Evolutionary conservation across 2,113 vertebrate species (phyloP), one percentile per base, ranked within the genome.

Genomic region (Bucco capensis): DNA sequence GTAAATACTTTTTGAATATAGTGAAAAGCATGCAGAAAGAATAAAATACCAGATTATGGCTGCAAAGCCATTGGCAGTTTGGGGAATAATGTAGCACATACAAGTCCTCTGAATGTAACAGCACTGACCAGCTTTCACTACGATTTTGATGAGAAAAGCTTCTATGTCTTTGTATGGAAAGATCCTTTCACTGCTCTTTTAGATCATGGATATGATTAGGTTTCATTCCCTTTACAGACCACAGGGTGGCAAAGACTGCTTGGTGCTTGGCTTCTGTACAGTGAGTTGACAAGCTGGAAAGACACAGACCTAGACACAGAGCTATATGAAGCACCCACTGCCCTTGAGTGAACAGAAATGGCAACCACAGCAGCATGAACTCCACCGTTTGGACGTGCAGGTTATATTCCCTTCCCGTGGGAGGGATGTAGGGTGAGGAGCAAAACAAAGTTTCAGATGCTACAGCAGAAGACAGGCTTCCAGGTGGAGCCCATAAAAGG

Each of bases 401-500:
- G 7, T 35, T 37, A 38, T 38, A 70, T 49, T 51, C 18, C 17
- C 47, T 66, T 83, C 75, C 79, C 40, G 16, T 0, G 12, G 78
- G n/a, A 88, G 23, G 24, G 24, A 42, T 1, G 1, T 1, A 14
- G 42, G 50, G 22, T 0, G 1, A 64, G 35, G 35, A 71, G 33
- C 10, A 66, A 50, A 62, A 62, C 27, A 35, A 88, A 73, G 35
- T 38, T 28, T 74, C 40, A 60, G 65, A 42, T 86, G 16, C 56
- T 49, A 21, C 51, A 64, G 73, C 44, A 86, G 62, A 81, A 71
- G 56, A 83, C 12, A 58, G 42, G 47, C 35, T 91, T 92, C 47
- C 82, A 90, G 90, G 80, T 91, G 47, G 76, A 86, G 80, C 31
- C 93, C 93, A 75, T 93, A 94, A 86, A 96, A 93, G 95, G 92